phyloP scores from a whole-genome alignment of 2,797 vertebrate species.

The Rhynchotus rufescens region DNA sequence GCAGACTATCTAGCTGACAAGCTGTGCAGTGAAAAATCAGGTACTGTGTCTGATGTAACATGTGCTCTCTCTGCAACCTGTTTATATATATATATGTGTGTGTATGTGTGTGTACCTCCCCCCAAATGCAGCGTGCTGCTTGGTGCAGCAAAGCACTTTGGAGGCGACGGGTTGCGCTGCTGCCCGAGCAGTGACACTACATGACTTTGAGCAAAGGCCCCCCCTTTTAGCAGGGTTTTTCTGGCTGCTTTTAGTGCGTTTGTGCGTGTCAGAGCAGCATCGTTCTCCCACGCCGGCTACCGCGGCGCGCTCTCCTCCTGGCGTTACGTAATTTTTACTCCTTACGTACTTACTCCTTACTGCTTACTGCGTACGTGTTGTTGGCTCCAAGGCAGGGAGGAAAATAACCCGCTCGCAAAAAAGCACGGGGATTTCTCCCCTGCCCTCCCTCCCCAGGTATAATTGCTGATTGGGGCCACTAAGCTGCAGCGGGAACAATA shows the following conservation, averaged over 20 bases:
- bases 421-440: neutral
- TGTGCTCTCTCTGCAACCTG: constrained; percentile 69
- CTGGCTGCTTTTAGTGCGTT: constrained; percentile 20
- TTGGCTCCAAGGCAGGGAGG: constrained; percentile 28
- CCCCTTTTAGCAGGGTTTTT: constrained; percentile 16
- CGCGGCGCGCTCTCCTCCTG: neutral
- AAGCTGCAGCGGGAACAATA: neutral
- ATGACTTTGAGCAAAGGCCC: neutral
- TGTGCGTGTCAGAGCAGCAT: neutral
- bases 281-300: neutral
- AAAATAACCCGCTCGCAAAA: constrained; percentile 23
- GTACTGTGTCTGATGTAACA: constrained; percentile 85
- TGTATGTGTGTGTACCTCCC: neutral
- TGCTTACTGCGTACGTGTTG: neutral
- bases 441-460: neutral
- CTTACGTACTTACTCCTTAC: neutral
- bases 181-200: constrained; percentile 39
- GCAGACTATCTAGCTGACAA: constrained; percentile 81
- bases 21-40: constrained; percentile 90
- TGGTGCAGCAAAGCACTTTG: constrained; percentile 32
- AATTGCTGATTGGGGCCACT: neutral
- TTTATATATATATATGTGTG: no score
- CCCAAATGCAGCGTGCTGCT: constrained; percentile 73
- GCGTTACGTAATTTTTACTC: neutral
- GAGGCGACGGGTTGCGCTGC: constrained; percentile 21